Conservation (phyloP, 2,113 vertebrate genomes). For the Speoplatyrhinus poulsoni region DNA sequence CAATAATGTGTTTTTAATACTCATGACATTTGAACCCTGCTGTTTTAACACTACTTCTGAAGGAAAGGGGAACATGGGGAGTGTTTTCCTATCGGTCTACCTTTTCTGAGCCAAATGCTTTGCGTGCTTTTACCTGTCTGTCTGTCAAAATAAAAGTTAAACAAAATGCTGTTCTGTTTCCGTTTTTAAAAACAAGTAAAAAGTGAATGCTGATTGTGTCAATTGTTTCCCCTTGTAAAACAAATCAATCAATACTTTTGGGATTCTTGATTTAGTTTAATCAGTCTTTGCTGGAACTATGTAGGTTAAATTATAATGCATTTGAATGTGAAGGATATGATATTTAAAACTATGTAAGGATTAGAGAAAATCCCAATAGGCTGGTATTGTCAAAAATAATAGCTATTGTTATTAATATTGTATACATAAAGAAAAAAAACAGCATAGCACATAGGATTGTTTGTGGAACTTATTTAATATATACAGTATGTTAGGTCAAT, state of each 20-base stretch:
- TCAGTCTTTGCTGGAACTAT: not conserved
- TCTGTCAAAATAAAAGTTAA: slow-evolving; percentile 34
- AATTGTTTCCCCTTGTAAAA: slow-evolving; percentile 38
- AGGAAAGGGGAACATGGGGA: not conserved
- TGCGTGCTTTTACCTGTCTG: slow-evolving; percentile 17
- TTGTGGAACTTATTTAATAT: slow-evolving; percentile 16
- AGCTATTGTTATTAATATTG: too few species aligned
- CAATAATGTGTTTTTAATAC: slow-evolving; percentile 11
- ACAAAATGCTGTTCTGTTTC: slow-evolving; percentile 43
- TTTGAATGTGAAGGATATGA: not conserved
- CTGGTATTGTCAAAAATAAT: too few species aligned
- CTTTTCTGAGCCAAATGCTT: slow-evolving; percentile 34
- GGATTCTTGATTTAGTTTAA: slow-evolving; percentile 30
- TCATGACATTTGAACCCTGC: not conserved
- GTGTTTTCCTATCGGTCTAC: slow-evolving; percentile 20
- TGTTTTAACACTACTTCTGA: not conserved
- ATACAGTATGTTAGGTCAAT: slow-evolving; percentile 60
- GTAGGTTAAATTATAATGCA: not conserved
- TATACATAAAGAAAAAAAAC: too few species aligned
- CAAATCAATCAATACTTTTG: slow-evolving; percentile 62
- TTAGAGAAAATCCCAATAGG: too few species aligned
- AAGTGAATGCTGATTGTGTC: slow-evolving; percentile 41
- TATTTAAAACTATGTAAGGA: too few species aligned
- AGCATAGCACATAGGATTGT: too few species aligned
- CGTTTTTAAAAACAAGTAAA: slow-evolving; percentile 35